Conservation (phyloP, 2,113 vertebrate species). For the Catharus fuscescens region DNA sequence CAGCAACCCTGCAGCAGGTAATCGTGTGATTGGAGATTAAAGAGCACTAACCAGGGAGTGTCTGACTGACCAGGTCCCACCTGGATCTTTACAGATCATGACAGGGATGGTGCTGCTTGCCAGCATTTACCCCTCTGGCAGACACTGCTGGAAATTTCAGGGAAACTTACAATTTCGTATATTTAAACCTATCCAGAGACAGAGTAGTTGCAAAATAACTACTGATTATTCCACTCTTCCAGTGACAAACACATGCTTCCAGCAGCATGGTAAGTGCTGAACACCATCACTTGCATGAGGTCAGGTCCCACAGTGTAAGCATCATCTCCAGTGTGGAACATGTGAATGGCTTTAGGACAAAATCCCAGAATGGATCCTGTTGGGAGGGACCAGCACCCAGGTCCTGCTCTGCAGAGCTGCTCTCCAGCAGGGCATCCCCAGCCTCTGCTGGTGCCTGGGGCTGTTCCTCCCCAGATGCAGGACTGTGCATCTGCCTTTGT, state of each 20-base stretch:
- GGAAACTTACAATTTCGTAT: background rate
- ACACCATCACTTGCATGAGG: rapidly evolving
- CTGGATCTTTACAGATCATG: background rate
- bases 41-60: background rate
- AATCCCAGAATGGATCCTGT: rapidly evolving
- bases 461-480: background rate
- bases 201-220: background rate
- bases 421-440: background rate
- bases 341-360: no score
- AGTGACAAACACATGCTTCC: background rate
- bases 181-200: background rate
- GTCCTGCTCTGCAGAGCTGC: background rate
- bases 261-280: background rate
- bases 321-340: background rate
- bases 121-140: background rate
- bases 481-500: background rate
- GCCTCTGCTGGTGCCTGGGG: background rate
- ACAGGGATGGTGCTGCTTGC: background rate
- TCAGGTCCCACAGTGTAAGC: background rate
- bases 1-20: background rate
- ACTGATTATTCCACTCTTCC: background rate
- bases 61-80: background rate
- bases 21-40: background rate
- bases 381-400: background rate
- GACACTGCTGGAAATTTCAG: background rate